Evolutionary conservation across 1,140 invertebrate genomes (phyloP).

Genomic region (Leptinotarsa defecta): DNA sequence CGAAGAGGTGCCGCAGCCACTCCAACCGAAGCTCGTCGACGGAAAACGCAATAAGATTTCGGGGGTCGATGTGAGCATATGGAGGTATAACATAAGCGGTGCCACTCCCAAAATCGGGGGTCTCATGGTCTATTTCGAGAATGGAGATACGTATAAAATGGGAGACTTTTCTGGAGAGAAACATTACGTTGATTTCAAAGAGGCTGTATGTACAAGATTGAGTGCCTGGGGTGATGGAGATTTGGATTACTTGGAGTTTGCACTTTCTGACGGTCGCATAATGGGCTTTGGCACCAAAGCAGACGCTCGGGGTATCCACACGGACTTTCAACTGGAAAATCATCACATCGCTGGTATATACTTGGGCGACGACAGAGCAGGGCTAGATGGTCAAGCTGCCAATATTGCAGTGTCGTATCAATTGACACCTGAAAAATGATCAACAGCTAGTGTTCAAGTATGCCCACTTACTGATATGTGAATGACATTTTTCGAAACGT

Average conservation of each 20-base stretch:
- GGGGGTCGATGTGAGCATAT: not conserved
- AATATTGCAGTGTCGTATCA: constrained; percentile 15
- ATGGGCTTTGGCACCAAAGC: not conserved
- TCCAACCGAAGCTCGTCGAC: not conserved
- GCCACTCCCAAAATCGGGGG: constrained; percentile 10
- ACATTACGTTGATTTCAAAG: not conserved
- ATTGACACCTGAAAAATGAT: not conserved
- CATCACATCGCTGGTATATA: constrained; percentile 13
- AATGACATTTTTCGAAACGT: too few relatives aligned
- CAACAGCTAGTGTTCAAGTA: too few relatives aligned
- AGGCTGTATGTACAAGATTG: not conserved
- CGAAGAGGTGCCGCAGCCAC: not conserved
- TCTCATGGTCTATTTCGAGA: constrained; percentile 1
- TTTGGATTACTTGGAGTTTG: constrained; percentile 14
- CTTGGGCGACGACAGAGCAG: not conserved
- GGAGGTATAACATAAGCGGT: not conserved
- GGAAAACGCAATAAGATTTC: not conserved
- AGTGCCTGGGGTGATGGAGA: not conserved
- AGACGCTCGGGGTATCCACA: not conserved
- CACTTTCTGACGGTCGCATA: not conserved
- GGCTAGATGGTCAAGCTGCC: constrained; percentile 4
- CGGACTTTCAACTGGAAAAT: not conserved
- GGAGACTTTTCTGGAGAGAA: not conserved
- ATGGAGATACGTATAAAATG: not conserved
- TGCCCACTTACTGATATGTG: too few relatives aligned